A percentile compares a stretch with the other conserved stretches of the same genome.
Conservation (phyloP, 2,113 vertebrate genomes). For the Archilochus colubris region DNA sequence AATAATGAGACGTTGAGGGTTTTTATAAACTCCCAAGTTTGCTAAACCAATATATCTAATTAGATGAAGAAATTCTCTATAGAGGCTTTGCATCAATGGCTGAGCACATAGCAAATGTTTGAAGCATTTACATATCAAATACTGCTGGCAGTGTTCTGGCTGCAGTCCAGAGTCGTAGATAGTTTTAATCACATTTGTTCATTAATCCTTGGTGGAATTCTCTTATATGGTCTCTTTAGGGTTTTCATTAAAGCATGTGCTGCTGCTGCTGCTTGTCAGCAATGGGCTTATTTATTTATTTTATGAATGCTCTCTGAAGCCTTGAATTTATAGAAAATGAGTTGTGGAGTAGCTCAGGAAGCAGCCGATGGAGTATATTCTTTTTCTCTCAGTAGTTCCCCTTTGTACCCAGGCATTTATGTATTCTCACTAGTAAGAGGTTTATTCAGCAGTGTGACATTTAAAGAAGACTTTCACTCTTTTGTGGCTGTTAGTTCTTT, state of each 20-base stretch:
- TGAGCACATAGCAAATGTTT: slow-evolving; percentile 6
- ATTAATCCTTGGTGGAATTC: slow-evolving; percentile 56
- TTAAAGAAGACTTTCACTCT: not conserved
- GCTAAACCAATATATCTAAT: slow-evolving; percentile 63
- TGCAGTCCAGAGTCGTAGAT: slow-evolving; percentile 30
- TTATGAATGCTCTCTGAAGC: slow-evolving; percentile 22
- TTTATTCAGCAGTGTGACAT: slow-evolving; percentile 37
- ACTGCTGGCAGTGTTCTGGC: slow-evolving; percentile 21
- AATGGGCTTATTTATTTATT: slow-evolving; percentile 46
- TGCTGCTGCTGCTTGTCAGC: slow-evolving; percentile 40
- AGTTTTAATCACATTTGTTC: slow-evolving; percentile 54
- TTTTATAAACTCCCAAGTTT: slow-evolving; percentile 49
- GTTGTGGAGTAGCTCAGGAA: slow-evolving; percentile 1
- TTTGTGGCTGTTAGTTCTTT: not conserved
- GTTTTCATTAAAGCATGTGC: slow-evolving; percentile 51
- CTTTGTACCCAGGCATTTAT: slow-evolving; percentile 7
- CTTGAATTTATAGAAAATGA: not conserved
- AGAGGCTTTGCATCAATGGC: slow-evolving; percentile 11
- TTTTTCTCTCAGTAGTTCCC: slow-evolving; percentile 4
- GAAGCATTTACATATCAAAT: slow-evolving; percentile 51
- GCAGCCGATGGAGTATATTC: not conserved
- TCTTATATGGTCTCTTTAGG: slow-evolving; percentile 50
- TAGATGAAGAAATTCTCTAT: slow-evolving; percentile 28
- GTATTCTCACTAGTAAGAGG: not conserved
- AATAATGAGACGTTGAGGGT: slow-evolving; percentile 51